Percentiles rank a stretch among this genome's conserved stretches.
Conservation (phyloP, 2,797 vertebrate species). For the Peromyscus aztecus region DNA sequence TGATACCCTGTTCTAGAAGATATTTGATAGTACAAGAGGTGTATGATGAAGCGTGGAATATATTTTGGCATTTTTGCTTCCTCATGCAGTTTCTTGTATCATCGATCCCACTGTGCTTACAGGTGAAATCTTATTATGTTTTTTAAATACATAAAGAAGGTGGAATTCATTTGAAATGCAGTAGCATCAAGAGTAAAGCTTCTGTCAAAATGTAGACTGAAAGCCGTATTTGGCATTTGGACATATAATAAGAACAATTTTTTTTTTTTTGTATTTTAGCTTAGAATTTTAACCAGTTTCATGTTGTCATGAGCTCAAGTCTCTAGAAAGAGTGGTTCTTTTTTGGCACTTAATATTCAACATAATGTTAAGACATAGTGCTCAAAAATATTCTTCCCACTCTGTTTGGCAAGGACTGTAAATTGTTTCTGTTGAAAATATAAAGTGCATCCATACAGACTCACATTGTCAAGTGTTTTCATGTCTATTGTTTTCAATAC, state of each 20-base stretch:
- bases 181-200: conserved; percentile 55
- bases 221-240: conserved; percentile 51
- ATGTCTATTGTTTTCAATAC: neutral
- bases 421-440: conserved; percentile 41
- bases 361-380: conserved; percentile 49
- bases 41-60: conserved; percentile 59
- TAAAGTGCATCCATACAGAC: conserved; percentile 6
- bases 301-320: conserved; percentile 39
- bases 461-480: conserved; percentile 9
- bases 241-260: conserved; percentile 24
- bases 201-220: conserved; percentile 54
- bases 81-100: conserved; percentile 59
- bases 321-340: neutral
- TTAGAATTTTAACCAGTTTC: conserved; percentile 62
- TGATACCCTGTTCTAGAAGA: conserved; percentile 50
- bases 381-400: conserved; percentile 52
- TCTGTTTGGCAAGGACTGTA: conserved; percentile 29
- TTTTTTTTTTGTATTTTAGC: conserved; percentile 64
- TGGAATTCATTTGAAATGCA: conserved; percentile 55
- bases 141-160: conserved; percentile 40
- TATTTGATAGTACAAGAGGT: conserved; percentile 64
- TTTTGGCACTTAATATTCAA: neutral
- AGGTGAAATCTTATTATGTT: conserved; percentile 56
- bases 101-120: conserved; percentile 71
- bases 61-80: conserved; percentile 71